phyloP scores from a whole-genome alignment of 37 sponge, comb jelly and placozoan species.

The Crambe crambe region DNA sequence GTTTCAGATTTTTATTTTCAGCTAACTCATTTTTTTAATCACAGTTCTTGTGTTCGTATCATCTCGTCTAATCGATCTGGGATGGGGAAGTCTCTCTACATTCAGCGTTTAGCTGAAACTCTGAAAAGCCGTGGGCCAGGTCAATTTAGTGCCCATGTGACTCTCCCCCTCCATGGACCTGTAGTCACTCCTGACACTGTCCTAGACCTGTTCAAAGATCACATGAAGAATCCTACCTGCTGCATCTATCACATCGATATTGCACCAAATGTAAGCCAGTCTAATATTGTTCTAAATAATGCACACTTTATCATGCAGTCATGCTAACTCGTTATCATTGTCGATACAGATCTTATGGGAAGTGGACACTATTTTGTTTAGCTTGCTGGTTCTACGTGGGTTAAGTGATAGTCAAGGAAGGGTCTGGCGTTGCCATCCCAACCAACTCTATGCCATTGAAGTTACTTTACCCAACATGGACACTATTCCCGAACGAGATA shows the following conservation, averaged over 20 bases:
- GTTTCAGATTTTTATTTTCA: neutral
- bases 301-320: neutral
- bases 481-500: neutral
- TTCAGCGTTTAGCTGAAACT: conserved; percentile 41
- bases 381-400: conserved; percentile 46
- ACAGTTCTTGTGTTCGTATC: conserved; percentile 54
- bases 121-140: neutral
- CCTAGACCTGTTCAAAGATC: conserved; percentile 19
- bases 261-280: conserved; percentile 37
- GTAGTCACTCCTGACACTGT: conserved; percentile 48
- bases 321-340: neutral
- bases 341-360: conserved; percentile 4
- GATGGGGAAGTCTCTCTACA: conserved; percentile 80
- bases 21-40: neutral
- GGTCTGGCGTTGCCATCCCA: conserved; percentile 55
- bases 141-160: neutral
- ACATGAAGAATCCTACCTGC: neutral
- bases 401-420: conserved; percentile 53
- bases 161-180: conserved; percentile 70
- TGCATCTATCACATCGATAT: conserved; percentile 56
- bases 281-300: neutral
- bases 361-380: conserved; percentile 52
- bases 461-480: conserved; percentile 30
- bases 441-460: conserved; percentile 65
- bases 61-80: conserved; percentile 60